Conservation (phyloP, 2,113 vertebrate species). For the Galemys pyrenaicus region DNA sequence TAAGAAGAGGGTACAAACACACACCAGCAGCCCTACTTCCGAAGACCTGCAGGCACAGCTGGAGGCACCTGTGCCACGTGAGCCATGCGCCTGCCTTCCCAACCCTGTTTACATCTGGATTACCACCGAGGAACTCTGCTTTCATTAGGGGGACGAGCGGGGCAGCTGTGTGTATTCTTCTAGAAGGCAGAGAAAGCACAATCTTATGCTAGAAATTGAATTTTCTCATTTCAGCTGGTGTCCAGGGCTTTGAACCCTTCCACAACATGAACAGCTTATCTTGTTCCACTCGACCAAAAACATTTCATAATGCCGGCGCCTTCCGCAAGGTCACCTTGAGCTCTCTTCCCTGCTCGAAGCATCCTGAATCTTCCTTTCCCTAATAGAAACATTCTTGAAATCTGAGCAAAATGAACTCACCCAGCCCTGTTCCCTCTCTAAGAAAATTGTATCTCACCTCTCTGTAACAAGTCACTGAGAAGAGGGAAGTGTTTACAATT, state of each 20-base stretch:
- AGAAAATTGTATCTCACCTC: neutral
- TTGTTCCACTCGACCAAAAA: conserved; percentile 66
- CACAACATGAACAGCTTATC: conserved; percentile 43
- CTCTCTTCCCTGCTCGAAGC: neutral
- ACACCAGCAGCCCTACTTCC: neutral
- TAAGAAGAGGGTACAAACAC: no score
- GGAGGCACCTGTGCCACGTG: accelerated
- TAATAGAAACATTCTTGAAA: conserved; percentile 62
- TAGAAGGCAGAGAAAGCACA: conserved; percentile 7
- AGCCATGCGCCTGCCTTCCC: neutral
- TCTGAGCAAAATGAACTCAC: neutral
- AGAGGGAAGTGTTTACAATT: neutral
- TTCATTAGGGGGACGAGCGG: neutral
- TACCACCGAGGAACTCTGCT: neutral
- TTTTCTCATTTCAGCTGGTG: conserved; percentile 64
- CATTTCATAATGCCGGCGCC: conserved; percentile 30
- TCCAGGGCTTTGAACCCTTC: conserved; percentile 70
- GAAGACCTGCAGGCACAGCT: neutral
- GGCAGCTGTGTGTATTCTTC: neutral
- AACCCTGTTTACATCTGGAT: neutral
- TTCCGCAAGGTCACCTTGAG: conserved; percentile 69
- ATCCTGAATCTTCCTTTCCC: conserved; percentile 43
- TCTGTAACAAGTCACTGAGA: neutral
- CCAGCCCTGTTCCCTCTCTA: neutral
- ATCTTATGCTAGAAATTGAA: conserved; percentile 66